Conservation (phyloP, 2,888 invertebrate species). For the Cataglyphis cursor region DNA sequence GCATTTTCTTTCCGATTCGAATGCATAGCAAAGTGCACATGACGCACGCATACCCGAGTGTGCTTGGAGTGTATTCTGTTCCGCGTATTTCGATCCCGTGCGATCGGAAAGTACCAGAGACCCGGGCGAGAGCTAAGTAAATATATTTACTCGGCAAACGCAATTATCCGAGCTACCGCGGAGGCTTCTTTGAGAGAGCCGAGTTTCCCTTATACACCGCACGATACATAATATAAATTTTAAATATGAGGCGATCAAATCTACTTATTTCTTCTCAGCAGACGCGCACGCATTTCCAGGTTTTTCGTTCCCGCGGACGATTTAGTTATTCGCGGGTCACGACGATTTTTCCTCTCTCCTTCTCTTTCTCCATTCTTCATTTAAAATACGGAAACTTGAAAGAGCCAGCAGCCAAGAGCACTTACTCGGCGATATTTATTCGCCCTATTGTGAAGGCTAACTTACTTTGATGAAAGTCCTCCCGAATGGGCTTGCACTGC, state of each 20-base stretch:
- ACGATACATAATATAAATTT: constrained; percentile 52
- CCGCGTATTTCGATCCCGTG: constrained; percentile 29
- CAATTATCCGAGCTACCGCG: constrained; percentile 44
- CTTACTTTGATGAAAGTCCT: constrained; percentile 33
- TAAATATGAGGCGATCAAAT: constrained; percentile 53
- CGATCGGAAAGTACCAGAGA: constrained; percentile 2
- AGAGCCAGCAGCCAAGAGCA: constrained; percentile 23
- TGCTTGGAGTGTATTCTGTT: constrained; percentile 29
- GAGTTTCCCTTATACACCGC: not conserved
- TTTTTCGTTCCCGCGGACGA: not conserved
- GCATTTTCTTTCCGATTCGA: not conserved
- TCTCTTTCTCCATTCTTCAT: constrained; percentile 16
- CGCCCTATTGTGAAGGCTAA: constrained; percentile 47
- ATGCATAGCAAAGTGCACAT: constrained; percentile 13
- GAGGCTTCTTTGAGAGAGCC: constrained; percentile 10
- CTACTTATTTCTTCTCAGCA: constrained; percentile 40
- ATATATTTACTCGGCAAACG: constrained; percentile 48
- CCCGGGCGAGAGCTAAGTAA: constrained; percentile 27
- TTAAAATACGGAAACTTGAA: constrained; percentile 47
- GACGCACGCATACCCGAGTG: not conserved
- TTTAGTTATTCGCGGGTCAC: constrained; percentile 26
- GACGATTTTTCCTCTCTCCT: not conserved
- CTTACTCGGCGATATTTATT: constrained; percentile 45
- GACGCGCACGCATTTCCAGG: constrained; percentile 33
- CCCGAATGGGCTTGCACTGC: constrained; percentile 46